Base-by-base conservation (phyloP, 2,797 vertebrate species). In the Gobionotothen gibberifrons region DNA sequence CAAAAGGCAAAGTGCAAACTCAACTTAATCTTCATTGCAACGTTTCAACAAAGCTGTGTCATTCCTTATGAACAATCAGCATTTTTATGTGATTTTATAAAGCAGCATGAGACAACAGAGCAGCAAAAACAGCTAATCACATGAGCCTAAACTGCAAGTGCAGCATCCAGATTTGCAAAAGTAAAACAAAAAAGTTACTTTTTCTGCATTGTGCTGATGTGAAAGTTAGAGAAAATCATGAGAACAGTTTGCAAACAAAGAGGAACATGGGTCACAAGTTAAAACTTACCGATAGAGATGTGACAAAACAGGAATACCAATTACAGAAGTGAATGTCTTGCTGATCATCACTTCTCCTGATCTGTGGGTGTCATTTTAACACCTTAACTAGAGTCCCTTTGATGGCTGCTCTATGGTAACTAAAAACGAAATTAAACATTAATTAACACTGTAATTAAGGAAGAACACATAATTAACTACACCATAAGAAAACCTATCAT, bases 181-280 rank as follows among this genome's bases (percentile, higher is more conserved):
- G 32, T 36, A 60, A 49, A n/a, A 47, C 29, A 51, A 49, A 32
- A 2, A 52, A 29, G 32, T 7, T 8, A 5, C 36, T 39, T 9
- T 0, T 13, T 19, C 42, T 58, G 10, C 61, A 0, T 13, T 19
- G 48, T 55, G 10, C 61, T 54, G 56, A 78, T 4, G 36, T 15
- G 3, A 56, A 53, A 66, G 14, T 29, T 68, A 16, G 10, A 32
- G 5, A 57, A 14, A 72, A 17, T 51, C 40, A 61, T 6, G 54
- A 65, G 79, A 64, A 48, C 42, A 29, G 15, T 17, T 42, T 3
- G 6, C n/a, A 48, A 56, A 48, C 39, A 40, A 80, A 76, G 54
- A 78, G 76, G 79, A 85, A 76, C 55, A 29, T 0, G 16, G 44
- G 61, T 86, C 86, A 80, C 51, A 47, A 66, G 74, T 0, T 52